phyloP scores from a whole-genome alignment of 2,797 vertebrate species.

The Geotrypetes seraphini region DNA sequence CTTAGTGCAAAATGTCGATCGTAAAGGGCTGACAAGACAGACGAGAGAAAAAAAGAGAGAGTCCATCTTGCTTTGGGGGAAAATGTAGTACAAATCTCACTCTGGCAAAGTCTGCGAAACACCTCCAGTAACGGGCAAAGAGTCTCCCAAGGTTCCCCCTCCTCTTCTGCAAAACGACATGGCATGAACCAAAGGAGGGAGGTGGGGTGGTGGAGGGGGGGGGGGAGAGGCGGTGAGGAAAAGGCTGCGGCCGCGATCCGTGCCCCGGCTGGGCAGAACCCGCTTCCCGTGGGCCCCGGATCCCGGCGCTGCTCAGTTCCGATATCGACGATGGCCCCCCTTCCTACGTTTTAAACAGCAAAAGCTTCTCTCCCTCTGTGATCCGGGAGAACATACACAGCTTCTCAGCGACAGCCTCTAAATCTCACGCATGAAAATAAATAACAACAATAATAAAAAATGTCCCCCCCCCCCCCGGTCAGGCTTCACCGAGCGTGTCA shows the following conservation, averaged over 20 bases:
- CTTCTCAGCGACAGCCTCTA: no score
- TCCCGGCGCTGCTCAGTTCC: no score
- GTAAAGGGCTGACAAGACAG: constrained; percentile 78
- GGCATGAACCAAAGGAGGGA: constrained; percentile 49
- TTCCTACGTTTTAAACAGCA: no score
- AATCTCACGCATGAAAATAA: no score
- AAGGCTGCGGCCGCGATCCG: neutral
- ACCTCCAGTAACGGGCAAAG: constrained; percentile 44
- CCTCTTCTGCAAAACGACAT: constrained; percentile 44
- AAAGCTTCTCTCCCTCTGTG: no score
- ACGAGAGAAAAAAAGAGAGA: constrained; percentile 59
- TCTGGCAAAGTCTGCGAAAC: constrained; percentile 63
- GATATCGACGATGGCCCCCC: no score
- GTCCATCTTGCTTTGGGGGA: constrained; percentile 92
- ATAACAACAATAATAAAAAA: no score
- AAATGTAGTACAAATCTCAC: constrained; percentile 71
- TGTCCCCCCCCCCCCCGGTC: constrained; percentile 9
- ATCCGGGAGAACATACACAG: no score
- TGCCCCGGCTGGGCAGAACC: neutral
- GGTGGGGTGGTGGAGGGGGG: neutral
- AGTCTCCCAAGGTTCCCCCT: constrained; percentile 41
- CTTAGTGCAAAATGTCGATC: constrained; percentile 86
- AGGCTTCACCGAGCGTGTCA: constrained; percentile 68
- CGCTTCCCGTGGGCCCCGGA: neutral
- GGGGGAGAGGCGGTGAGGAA: no score